Evolutionary conservation across 2,113 vertebrate genomes (phyloP).

Genomic region (Archocentrus centrarchus): DNA sequence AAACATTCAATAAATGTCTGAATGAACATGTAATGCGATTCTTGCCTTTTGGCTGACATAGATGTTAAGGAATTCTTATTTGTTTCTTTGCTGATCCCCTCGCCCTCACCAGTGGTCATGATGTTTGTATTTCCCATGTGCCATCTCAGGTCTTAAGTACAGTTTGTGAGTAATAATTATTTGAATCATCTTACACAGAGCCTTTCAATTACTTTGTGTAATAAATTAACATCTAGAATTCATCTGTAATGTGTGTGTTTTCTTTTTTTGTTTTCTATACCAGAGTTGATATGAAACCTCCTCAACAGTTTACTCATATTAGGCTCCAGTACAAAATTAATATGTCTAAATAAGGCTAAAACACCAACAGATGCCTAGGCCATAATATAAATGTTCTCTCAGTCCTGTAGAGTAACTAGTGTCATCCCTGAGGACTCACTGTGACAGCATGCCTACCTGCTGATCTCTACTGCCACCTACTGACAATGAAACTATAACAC

Average conservation of each 20-base stretch:
- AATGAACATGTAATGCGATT: not conserved
- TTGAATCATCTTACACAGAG: constrained; percentile 44
- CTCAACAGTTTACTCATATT: not conserved
- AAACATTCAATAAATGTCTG: not conserved
- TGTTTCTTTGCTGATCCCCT: constrained; percentile 6
- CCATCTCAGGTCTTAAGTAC: constrained; percentile 45
- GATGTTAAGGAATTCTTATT: not conserved
- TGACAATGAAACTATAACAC: constrained; percentile 7
- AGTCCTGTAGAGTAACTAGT: not conserved
- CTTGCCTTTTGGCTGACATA: not conserved
- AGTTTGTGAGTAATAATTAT: constrained; percentile 37
- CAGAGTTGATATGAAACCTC: not conserved
- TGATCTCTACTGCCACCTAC: constrained; percentile 58
- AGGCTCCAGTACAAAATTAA: not conserved
- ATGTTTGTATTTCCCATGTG: constrained; percentile 32
- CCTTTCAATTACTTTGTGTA: constrained; percentile 38
- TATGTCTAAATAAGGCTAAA: not conserved
- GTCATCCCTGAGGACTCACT: not conserved
- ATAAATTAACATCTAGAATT: constrained; percentile 58
- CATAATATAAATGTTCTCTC: not conserved
- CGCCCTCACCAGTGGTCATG: not conserved
- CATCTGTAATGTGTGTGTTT: constrained; percentile 18
- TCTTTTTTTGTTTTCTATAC: not conserved
- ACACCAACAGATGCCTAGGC: not conserved
- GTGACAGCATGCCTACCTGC: not conserved